These are phyloP conservation scores for Leucophenga maculata DNA, from an alignment of 2,888 invertebrate species.

Conservation along the genomic window DNA sequence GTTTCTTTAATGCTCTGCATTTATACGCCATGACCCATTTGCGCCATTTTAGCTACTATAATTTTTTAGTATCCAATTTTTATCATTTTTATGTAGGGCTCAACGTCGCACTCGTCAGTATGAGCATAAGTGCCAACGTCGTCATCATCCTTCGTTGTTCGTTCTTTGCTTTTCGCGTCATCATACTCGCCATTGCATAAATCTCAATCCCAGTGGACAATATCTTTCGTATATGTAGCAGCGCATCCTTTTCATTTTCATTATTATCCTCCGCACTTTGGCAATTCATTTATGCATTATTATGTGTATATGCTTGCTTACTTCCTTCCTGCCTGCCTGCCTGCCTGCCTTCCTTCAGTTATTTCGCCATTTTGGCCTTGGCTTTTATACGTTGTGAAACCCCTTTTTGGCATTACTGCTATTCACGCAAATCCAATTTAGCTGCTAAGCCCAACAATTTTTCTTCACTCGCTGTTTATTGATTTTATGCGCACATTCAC, in stretches of 20 bases:
- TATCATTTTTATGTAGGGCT: constrained; percentile 1
- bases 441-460: constrained; percentile 18
- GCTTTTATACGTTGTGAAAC: constrained; percentile 4
- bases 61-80: constrained; percentile 16
- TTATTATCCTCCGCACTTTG: neutral
- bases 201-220: constrained; percentile 12
- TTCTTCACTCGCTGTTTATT: constrained; percentile 14
- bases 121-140: too few relatives aligned
- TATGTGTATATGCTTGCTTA: neutral
- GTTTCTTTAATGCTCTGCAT: neutral
- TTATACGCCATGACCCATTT: too few relatives aligned
- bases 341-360: neutral
- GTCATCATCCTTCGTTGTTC: neutral
- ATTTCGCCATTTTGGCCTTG: constrained; percentile 6
- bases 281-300: constrained; percentile 7
- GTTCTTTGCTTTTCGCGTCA: neutral
- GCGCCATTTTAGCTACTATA: neutral
- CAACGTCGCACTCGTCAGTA: neutral
- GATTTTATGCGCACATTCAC: constrained; percentile 3
- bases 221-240: neutral
- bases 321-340: neutral
- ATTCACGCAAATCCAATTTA: constrained; percentile 11
- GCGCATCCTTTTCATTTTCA: constrained; percentile 9
- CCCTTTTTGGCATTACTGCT: neutral
- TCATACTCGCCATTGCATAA: neutral